Conservation (phyloP, 2,888 invertebrate genomes). For the Sipha maydis region DNA sequence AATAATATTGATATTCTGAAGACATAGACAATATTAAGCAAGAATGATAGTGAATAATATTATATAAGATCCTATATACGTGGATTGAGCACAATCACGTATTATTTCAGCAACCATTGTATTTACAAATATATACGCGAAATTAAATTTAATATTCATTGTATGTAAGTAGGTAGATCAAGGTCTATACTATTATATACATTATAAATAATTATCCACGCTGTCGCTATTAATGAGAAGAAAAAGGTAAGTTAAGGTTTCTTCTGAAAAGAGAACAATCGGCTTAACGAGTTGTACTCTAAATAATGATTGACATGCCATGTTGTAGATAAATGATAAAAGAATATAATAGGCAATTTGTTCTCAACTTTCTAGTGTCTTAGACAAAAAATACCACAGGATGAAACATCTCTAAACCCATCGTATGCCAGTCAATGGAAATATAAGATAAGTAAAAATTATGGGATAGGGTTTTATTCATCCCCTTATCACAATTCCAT, state of each 20-base stretch:
- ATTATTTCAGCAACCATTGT: not conserved
- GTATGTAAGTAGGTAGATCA: not conserved
- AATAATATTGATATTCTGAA: not conserved
- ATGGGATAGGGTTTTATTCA: not conserved
- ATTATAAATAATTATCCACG: not conserved
- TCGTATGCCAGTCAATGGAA: not conserved
- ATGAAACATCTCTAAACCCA: not conserved
- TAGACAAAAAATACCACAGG: not conserved
- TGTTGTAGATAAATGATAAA: not conserved
- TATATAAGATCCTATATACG: not conserved
- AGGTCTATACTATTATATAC: not conserved
- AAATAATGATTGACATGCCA: not conserved
- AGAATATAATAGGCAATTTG: not conserved
- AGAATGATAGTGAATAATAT: not conserved
- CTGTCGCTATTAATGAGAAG: not conserved
- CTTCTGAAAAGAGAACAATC: not conserved
- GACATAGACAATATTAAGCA: not conserved
- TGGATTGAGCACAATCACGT: not conserved
- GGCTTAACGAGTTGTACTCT: not conserved
- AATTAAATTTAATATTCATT: not conserved
- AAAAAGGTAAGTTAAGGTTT: not conserved
- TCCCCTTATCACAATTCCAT: not conserved
- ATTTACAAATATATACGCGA: not conserved
- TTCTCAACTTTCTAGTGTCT: not conserved
- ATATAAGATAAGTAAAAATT: not conserved